Percentiles rank a stretch among this genome's conserved stretches.
Evolutionary conservation across 1,140 invertebrate genomes (phyloP).

Genomic region (Latrodectus geometricus): DNA sequence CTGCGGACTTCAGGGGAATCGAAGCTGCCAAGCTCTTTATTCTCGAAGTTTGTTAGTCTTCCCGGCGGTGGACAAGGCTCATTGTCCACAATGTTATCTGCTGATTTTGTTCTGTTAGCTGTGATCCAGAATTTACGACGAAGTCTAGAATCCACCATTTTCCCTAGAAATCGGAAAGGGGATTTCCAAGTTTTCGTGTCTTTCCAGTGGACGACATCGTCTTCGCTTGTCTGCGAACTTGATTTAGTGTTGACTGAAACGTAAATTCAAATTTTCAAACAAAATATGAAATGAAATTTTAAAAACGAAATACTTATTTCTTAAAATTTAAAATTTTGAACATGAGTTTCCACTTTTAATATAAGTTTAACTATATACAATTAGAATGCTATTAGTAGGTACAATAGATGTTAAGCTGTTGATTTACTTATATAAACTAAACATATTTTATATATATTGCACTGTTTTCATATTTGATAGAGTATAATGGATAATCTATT

Average conservation of each 20-base stretch:
- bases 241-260: slow-evolving; percentile 46
- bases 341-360: no score
- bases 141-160: slow-evolving; percentile 19
- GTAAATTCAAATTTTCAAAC: no score
- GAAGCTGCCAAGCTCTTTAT: slow-evolving; percentile 13
- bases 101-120: slow-evolving; percentile 2
- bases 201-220: neutral
- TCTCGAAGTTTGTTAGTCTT: neutral
- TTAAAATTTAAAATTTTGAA: no score
- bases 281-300: no score
- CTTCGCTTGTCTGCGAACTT: neutral
- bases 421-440: no score
- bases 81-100: slow-evolving; percentile 6
- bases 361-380: no score
- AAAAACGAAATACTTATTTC: no score
- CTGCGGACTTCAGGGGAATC: neutral
- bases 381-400: no score
- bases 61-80: neutral
- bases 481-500: no score
- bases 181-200: neutral
- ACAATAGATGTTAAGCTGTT: no score
- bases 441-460: no score
- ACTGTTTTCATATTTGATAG: no score
- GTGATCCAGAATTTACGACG: slow-evolving; percentile 26
- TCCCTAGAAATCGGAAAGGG: slow-evolving; percentile 26